A percentile compares a stretch with the other conserved stretches of the same genome.
phyloP scores from a whole-genome alignment of 2,888 invertebrate genomes.

The Drosophila stalkeri region DNA sequence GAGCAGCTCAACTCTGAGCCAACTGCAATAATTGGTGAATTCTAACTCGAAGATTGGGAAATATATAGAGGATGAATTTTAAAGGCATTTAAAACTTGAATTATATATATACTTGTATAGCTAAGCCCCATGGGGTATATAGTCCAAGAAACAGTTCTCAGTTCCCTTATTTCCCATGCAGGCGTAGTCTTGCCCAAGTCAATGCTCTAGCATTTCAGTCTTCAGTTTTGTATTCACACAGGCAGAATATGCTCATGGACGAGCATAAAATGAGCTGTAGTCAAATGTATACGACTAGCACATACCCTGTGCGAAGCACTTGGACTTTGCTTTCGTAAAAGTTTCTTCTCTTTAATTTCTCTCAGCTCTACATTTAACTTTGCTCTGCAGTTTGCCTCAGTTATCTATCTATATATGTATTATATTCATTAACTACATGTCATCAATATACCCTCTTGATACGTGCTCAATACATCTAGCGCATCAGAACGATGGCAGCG shows the following conservation, averaged over 20 bases:
- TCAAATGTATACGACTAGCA: neutral
- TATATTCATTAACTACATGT: neutral
- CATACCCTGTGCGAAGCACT: neutral
- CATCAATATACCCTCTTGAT: neutral
- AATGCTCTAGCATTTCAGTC: no score
- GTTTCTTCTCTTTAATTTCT: neutral
- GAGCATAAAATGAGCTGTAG: neutral
- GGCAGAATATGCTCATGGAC: neutral
- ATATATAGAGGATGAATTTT: no score
- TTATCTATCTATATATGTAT: neutral
- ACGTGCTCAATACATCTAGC: neutral
- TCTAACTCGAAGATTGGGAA: no score
- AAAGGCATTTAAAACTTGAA: no score
- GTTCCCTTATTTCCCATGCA: no score
- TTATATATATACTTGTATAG: no score
- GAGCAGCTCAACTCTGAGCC: no score
- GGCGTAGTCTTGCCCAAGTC: neutral
- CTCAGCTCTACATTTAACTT: neutral
- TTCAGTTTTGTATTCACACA: no score
- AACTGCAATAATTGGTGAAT: no score
- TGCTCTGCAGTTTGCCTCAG: no score
- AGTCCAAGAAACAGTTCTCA: no score
- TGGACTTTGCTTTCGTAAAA: neutral
- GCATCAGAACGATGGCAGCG: constrained; percentile 22
- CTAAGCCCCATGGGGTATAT: no score